Base-by-base conservation (phyloP, 2,113 vertebrate species). In the Amblyopsis rosae region DNA sequence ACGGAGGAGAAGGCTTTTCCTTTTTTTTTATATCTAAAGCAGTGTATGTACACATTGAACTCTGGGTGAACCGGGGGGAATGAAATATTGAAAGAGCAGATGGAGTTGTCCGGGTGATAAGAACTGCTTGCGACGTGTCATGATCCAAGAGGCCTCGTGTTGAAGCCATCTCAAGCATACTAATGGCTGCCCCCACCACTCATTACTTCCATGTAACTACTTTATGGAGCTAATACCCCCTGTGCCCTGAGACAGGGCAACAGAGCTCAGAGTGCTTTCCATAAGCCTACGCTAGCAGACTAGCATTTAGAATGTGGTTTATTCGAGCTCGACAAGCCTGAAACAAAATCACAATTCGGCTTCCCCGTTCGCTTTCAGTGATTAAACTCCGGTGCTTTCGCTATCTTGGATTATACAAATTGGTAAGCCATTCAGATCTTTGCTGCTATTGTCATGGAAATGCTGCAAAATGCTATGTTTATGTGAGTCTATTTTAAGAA, bases 1-100 rank as follows among this genome's bases (percentile, higher is more conserved):
- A 94, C 88, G 62, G 74, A 86, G 92, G 93, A 95, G 94, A 95
- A 94, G 94, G 92, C 91, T 95, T 94, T 94, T 89, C 87, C 91
- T 95, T 94, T 94, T 89, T 89, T 87, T 26, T 26, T 26, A 26
- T 26, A 26, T 73, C 74, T 72, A 80, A 77, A 80, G 82, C 81
- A 60, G 86, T 72, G 86, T 81, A 73, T 84, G 80, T 84, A 82
- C 85, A 91, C 90, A 87, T 88, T 99, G 96, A 99, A 99, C 97
- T 99, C 92, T 84, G 82, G 88, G 91, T 98, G 96, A 98, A 99
- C 98, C 91, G 2, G 26, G 69, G 45, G 32, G 92, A 94, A 98
- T 99, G 92, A 98, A 99, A 98, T 98, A 99, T 99, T 99, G 94
- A 99, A 93, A 92, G 95, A 94, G 94, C 96, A 97, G 96, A 99